phyloP scores from a whole-genome alignment of 2,888 invertebrate genomes.

The Ypsolopha scabrella region DNA sequence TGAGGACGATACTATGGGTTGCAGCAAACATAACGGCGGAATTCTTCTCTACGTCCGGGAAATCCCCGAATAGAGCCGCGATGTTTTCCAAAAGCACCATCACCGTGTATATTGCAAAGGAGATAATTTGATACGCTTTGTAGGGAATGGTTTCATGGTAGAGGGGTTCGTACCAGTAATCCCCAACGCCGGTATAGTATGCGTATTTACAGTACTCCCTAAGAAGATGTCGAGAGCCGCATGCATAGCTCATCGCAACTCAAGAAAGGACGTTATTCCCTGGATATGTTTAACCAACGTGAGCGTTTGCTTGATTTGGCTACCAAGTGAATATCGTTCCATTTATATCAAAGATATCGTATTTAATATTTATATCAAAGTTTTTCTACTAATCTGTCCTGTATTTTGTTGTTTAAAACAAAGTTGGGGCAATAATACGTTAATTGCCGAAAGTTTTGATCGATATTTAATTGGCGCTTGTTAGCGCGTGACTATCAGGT shows the following conservation, averaged over 20 bases:
- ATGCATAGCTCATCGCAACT: background rate
- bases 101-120: conserved; percentile 39
- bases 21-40: conserved; percentile 56
- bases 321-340: conserved; percentile 11
- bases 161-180: conserved; percentile 43
- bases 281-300: background rate
- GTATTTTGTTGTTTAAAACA: background rate
- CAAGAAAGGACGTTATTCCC: background rate
- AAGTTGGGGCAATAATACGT: too few species aligned
- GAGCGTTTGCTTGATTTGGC: conserved; percentile 12
- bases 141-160: conserved; percentile 32
- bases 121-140: conserved; percentile 30
- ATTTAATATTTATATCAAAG: too few species aligned
- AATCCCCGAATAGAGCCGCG: conserved; percentile 43
- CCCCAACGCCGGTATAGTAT: conserved; percentile 46
- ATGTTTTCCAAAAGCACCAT: conserved; percentile 54
- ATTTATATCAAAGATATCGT: background rate
- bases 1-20: conserved; percentile 49
- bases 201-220: conserved; percentile 40
- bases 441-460: too few species aligned
- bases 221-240: conserved; percentile 29
- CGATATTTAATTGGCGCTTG: too few species aligned
- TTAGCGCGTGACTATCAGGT: too few species aligned
- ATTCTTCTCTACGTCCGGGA: conserved; percentile 51
- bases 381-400: background rate